Base-by-base conservation (phyloP, 2,797 vertebrate species). In the Enteromius paludinosus region DNA sequence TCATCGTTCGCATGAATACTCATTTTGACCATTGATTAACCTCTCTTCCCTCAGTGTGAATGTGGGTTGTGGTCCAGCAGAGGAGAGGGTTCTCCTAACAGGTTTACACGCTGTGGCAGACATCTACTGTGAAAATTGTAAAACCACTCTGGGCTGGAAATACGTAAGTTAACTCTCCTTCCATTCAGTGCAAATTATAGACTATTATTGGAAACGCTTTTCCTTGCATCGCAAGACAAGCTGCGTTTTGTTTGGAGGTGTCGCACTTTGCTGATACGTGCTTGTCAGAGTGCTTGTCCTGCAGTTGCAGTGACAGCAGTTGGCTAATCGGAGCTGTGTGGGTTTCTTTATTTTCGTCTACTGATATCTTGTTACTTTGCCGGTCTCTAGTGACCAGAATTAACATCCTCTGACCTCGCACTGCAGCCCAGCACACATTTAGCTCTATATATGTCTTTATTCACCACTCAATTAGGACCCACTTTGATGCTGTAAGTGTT, bases 111-210 rank as follows among this genome's bases (percentile, higher is more conserved):
- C 98, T 4, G 97, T 99, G 83, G 97, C 97, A 18, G 98, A 99
- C 90, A 99, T 99, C 93, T 97, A 99, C 95, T 98, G 98, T 94
- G 97, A 99, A 94, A 99, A 97, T 93, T 99, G 98, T 95, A 99
- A 98, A 96, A 99, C 98, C 91, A 99, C 97, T 35, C 96, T 99
- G 15, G 98, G 97, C 89, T 99, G 98, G 98, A 99, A 99, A 97
- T 99, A 99, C 0, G 98, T 99, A 93, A 96, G 97, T 91, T 30
- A 28, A 18, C 4, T 84, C 18, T 83, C 33, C 18, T 49, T 33
- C 45, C 64, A 18, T 49, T 62, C 7, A 14, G 45, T 12, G 1
- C 74, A 47, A 64, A 74, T 74, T 25, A 74, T 10, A 56, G 49
- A 9, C 71, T 38, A 38, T 74, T 56, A 25, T 62, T 62, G 8